phyloP scores from a whole-genome alignment of 2,797 vertebrate genomes.

The Clangula hyemalis region DNA sequence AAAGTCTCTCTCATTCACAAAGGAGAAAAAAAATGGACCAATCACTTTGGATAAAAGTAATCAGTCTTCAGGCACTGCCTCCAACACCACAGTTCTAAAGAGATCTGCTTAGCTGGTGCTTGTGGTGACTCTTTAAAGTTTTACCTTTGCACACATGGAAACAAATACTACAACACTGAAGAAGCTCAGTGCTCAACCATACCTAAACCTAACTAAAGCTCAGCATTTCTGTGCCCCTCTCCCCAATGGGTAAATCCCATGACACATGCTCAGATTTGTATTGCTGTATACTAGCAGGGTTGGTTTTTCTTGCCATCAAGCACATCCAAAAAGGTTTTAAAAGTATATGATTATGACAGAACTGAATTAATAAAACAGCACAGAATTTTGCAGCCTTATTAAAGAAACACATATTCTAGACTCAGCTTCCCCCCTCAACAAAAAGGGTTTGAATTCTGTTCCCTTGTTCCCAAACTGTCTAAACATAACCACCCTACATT shows the following conservation, averaged over 20 bases:
- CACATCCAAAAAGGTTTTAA: not conserved
- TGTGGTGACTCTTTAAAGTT: not conserved
- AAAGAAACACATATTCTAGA: not conserved
- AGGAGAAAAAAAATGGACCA: not conserved
- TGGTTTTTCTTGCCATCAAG: not conserved
- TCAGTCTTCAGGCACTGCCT: not conserved
- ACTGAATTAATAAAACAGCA: not conserved
- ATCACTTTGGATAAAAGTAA: not conserved
- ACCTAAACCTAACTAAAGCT: not conserved
- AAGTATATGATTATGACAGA: not conserved
- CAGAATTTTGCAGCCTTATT: not conserved
- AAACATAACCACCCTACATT: not conserved
- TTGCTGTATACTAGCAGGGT: not conserved
- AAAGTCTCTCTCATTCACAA: not conserved
- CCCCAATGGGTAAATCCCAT: not conserved
- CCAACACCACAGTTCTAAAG: not conserved
- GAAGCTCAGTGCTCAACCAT: not conserved
- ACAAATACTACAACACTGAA: not conserved
- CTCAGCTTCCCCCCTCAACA: not conserved
- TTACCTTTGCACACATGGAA: not conserved
- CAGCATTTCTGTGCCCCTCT: not conserved
- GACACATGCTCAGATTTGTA: not conserved
- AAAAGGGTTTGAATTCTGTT: not conserved
- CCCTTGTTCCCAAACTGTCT: not conserved
- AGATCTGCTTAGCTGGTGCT: not conserved